Percentiles rank a stretch among this genome's conserved stretches.
Conservation (phyloP, 2,888 invertebrate species). For the Phymatocera aterrima region DNA sequence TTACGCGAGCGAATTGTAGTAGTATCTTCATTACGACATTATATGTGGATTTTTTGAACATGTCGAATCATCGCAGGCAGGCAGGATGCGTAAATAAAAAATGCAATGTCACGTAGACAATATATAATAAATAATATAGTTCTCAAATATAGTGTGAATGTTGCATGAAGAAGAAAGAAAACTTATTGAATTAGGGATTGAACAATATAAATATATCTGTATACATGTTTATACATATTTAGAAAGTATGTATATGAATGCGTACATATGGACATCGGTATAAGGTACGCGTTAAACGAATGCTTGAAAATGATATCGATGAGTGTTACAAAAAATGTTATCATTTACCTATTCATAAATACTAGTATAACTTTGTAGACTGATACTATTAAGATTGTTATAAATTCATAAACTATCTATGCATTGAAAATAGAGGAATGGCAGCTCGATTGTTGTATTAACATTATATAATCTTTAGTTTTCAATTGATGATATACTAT, state of each 20-base stretch:
- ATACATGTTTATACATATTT: background rate
- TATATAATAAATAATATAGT: conserved; percentile 29
- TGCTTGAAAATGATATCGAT: conserved; percentile 56
- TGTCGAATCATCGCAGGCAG: conserved; percentile 5
- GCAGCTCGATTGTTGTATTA: conserved; percentile 13
- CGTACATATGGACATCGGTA: background rate
- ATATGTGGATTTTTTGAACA: background rate
- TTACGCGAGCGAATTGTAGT: background rate
- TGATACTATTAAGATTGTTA: conserved; percentile 72
- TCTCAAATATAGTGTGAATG: conserved; percentile 58
- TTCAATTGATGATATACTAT: background rate
- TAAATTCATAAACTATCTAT: conserved; percentile 52
- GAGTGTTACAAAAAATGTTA: conserved; percentile 61
- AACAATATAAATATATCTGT: conserved; percentile 50
- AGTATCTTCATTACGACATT: background rate
- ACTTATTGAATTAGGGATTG: conserved; percentile 53
- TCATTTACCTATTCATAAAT: conserved; percentile 59
- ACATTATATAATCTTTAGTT: background rate
- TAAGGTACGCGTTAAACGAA: conserved; percentile 56
- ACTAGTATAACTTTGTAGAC: conserved; percentile 72
- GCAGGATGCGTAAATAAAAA: background rate
- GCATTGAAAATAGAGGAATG: conserved; percentile 3
- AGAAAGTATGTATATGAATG: too few species aligned
- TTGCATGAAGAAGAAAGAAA: conserved; percentile 51
- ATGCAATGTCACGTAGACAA: conserved; percentile 44